Conservation (phyloP, 2,888 invertebrate genomes). For the Volucella zonaria region DNA sequence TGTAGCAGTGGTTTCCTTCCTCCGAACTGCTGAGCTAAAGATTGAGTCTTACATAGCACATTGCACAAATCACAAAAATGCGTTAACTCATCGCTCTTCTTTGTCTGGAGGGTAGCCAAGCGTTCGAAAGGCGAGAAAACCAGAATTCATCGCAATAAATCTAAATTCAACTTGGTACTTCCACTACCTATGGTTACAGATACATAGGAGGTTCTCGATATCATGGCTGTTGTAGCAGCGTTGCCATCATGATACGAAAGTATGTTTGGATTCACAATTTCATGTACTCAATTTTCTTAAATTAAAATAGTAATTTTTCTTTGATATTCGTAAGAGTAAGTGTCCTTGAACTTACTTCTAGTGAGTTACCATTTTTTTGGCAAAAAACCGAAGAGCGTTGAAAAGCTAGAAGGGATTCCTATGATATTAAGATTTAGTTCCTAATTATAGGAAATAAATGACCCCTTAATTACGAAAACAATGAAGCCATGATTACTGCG, state of each 20-base stretch:
- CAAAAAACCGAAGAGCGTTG: no score
- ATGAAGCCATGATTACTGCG: no score
- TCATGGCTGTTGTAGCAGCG: background rate
- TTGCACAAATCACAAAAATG: constrained; percentile 67
- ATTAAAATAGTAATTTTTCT: no score
- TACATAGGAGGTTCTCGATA: background rate
- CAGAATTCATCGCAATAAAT: constrained; percentile 68
- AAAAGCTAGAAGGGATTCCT: no score
- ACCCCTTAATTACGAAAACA: no score
- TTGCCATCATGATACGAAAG: constrained; percentile 1
- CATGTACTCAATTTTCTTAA: no score
- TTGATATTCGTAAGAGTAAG: no score
- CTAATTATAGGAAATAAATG: no score
- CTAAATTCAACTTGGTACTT: constrained; percentile 50
- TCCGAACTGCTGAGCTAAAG: background rate
- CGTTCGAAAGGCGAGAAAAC: constrained; percentile 58
- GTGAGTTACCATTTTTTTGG: no score
- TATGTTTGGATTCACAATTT: no score
- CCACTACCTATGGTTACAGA: background rate
- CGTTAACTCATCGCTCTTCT: constrained; percentile 56
- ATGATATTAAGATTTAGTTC: no score
- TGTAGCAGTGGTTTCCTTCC: constrained; percentile 6
- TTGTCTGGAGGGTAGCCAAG: constrained; percentile 13
- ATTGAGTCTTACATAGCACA: constrained; percentile 10
- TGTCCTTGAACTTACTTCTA: no score